Percentiles rank a stretch among this genome's conserved stretches.
Conservation (phyloP, 2,113 vertebrate genomes). For the Podarcis raffonei region DNA sequence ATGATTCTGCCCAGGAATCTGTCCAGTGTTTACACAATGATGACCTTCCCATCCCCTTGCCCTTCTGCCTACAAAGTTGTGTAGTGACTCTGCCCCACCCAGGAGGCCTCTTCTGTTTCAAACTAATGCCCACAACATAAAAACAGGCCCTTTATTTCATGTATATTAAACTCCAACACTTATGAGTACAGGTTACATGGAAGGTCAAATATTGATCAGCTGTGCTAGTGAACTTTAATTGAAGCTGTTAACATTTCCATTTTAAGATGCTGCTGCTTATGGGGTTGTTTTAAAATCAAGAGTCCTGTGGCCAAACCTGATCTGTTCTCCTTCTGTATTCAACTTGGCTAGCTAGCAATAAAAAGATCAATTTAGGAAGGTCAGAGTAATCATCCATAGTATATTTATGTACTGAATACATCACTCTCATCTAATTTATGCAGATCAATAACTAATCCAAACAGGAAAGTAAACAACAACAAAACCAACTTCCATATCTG, state of each 20-base stretch:
- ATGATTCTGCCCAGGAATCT: no score
- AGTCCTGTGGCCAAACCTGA: neutral
- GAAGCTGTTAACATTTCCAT: slow-evolving; percentile 15
- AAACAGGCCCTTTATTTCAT: neutral
- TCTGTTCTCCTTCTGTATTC: neutral
- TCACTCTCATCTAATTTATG: slow-evolving; percentile 22
- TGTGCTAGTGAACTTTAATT: slow-evolving; percentile 1
- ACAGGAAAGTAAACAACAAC: neutral
- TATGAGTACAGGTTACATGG: neutral
- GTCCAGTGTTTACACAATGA: no score
- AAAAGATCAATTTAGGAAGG: slow-evolving; percentile 39
- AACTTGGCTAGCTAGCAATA: slow-evolving; percentile 6
- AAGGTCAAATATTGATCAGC: neutral
- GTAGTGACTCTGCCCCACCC: no score
- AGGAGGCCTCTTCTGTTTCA: no score
- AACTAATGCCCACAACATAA: neutral
- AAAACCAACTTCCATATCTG: neutral
- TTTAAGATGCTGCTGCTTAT: slow-evolving; percentile 7
- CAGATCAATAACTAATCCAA: slow-evolving; percentile 39
- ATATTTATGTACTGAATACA: slow-evolving; percentile 37
- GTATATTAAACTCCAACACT: neutral
- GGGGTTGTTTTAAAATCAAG: slow-evolving; percentile 2
- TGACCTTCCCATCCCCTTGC: neutral
- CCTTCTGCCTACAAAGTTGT: neutral
- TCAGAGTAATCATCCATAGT: slow-evolving; percentile 29